Evolutionary conservation across 2,888 invertebrate species (phyloP), one percentile per base, ranked within the genome.

Genomic region (Miltochrista miniata): DNA sequence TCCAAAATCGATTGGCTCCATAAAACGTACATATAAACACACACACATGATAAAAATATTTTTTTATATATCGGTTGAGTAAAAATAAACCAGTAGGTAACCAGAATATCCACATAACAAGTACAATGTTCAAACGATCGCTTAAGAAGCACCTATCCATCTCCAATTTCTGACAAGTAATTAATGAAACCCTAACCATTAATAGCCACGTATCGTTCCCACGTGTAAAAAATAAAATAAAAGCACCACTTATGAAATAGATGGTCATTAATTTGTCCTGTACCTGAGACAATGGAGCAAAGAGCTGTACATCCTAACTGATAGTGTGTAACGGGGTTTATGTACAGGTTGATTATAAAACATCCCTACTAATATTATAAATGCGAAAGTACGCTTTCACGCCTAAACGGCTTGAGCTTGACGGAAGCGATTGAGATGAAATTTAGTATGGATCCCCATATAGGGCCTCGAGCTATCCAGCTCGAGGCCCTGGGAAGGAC

Each of bases 251-350:
- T 64, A 68, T 75, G 70, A 74, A 79, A 82, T 76, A 70, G 76
- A 72, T 53, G 70, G 67, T 74, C 85, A 84, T 86, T 85, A 84
- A 86, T 87, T 83, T 85, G 79, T 81, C 78, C 73, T 80, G 79
- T 84, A 79, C 72, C 74, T 59, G 67, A 76, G 75, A 86, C 86
- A 87, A 86, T 85, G 76, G 85, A 74, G 68, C 78, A 75, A 79
- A 77, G 74, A 78, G 76, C 72, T 72, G 72, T 71, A 72, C 81
- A 81, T 79, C 79, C 74, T 78, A 77, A 72, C 64, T 55, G 67
- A 70, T 76, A 74, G 62, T 72, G 69, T 64, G 67, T 79, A 79
- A 77, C 78, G 75, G 80, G 61, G 45, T 48, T 45, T 45, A 31
- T 64, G 52, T 73, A 85, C 68, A 82, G 81, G 59, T 0, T 78